Conservation (phyloP, 64 coral and sea anemone species). For the Actinia tenebrosa region DNA sequence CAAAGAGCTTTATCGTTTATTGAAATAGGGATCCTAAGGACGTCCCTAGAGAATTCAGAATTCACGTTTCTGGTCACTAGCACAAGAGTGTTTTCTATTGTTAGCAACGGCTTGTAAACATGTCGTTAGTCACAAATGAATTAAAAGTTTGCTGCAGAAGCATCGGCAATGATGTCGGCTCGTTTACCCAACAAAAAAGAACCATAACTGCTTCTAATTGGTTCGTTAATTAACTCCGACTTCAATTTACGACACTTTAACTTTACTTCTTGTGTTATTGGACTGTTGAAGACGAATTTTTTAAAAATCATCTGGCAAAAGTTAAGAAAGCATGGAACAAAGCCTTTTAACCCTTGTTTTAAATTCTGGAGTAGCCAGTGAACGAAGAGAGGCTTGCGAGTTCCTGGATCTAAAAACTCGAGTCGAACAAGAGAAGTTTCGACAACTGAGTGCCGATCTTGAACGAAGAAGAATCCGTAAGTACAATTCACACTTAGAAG, state of each 20-base stretch:
- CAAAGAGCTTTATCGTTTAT: background rate
- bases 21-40: background rate
- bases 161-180: background rate
- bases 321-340: constrained; percentile 5
- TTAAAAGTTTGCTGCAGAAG: background rate
- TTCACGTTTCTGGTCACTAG: background rate
- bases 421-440: constrained; percentile 49
- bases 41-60: background rate
- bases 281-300: background rate
- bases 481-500: constrained; percentile 43
- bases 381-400: constrained; percentile 30
- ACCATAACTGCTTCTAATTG: background rate
- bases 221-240: background rate
- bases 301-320: background rate
- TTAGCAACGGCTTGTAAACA: constrained; percentile 52
- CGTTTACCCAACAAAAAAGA: background rate
- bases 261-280: background rate
- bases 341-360: constrained; percentile 9
- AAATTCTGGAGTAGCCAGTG: constrained; percentile 9
- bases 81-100: constrained; percentile 7
- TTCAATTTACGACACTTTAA: background rate
- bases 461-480: constrained; percentile 55
- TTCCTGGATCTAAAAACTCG: constrained; percentile 49
- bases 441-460: constrained; percentile 55
- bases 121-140: background rate